phyloP scores from a whole-genome alignment of 2,113 vertebrate species.

The Sylvietta virens region DNA sequence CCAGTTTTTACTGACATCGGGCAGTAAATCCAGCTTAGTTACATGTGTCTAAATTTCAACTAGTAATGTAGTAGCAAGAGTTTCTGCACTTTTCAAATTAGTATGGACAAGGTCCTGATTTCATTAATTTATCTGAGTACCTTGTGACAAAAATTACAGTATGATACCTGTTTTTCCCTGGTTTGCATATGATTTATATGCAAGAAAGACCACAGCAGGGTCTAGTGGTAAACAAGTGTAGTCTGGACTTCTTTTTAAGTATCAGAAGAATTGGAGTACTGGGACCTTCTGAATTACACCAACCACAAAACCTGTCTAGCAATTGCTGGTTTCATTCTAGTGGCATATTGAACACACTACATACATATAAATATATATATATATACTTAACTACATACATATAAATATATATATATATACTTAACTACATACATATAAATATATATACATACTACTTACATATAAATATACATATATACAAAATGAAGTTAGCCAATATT shows the following conservation, averaged over 20 bases:
- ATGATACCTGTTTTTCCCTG: not conserved
- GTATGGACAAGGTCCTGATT: not conserved
- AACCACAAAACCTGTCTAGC: not conserved
- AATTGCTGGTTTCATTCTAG: not conserved
- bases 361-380: not conserved
- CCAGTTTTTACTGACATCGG: not conserved
- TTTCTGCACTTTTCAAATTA: not conserved
- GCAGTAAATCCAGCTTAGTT: not conserved
- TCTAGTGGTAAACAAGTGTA: not conserved
- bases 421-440: not conserved
- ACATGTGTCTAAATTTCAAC: not conserved
- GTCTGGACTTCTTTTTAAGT: not conserved
- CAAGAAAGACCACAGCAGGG: not conserved
- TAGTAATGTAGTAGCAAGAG: not conserved
- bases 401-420: not conserved
- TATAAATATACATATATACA: no score
- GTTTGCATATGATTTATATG: not conserved
- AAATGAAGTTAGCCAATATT: not conserved
- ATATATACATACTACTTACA: not conserved
- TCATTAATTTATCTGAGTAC: not conserved
- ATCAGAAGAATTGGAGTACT: not conserved
- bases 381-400: not conserved
- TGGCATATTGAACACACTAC: not conserved
- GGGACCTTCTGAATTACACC: not conserved
- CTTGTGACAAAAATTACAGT: not conserved